Conservation (phyloP, 2,797 vertebrate species). For the Ctenopoma kingsleyae region DNA sequence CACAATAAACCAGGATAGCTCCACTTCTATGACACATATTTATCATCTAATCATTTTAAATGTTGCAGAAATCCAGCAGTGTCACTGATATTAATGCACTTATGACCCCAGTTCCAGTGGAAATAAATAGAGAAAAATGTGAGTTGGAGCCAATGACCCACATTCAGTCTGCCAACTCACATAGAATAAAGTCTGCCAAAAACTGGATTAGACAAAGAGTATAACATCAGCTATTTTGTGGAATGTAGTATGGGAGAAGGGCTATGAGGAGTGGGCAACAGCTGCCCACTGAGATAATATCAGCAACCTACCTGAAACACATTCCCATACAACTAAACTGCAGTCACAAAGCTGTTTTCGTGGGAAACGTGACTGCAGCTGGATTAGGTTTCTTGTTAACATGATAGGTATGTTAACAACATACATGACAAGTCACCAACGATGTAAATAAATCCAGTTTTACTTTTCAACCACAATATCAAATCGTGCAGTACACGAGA, state of each 20-base stretch:
- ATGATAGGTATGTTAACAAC: no score
- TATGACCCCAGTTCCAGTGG: neutral
- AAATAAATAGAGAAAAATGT: slow-evolving; percentile 30
- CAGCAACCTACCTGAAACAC: slow-evolving; percentile 5
- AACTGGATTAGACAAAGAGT: slow-evolving; percentile 22
- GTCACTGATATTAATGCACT: slow-evolving; percentile 7
- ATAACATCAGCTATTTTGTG: slow-evolving; percentile 21
- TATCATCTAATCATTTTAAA: slow-evolving; percentile 32
- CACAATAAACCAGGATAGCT: slow-evolving; percentile 25
- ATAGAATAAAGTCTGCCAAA: slow-evolving; percentile 16
- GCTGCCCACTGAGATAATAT: slow-evolving; percentile 2
- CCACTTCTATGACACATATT: slow-evolving; percentile 32
- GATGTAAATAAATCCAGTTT: no score
- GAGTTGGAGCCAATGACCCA: slow-evolving; percentile 22
- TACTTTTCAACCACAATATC: no score
- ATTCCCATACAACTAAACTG: no score
- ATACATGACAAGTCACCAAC: no score
- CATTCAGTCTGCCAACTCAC: slow-evolving; percentile 9
- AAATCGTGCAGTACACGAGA: no score
- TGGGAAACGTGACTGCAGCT: no score
- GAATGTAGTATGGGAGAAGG: neutral
- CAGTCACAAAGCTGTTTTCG: no score
- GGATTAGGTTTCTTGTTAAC: no score
- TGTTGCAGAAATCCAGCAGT: slow-evolving; percentile 16
- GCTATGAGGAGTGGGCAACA: neutral